These are phyloP conservation scores for Dendrocincla tyrannina DNA, from an alignment of 2,797 vertebrate genomes.

Conservation along the genomic window DNA sequence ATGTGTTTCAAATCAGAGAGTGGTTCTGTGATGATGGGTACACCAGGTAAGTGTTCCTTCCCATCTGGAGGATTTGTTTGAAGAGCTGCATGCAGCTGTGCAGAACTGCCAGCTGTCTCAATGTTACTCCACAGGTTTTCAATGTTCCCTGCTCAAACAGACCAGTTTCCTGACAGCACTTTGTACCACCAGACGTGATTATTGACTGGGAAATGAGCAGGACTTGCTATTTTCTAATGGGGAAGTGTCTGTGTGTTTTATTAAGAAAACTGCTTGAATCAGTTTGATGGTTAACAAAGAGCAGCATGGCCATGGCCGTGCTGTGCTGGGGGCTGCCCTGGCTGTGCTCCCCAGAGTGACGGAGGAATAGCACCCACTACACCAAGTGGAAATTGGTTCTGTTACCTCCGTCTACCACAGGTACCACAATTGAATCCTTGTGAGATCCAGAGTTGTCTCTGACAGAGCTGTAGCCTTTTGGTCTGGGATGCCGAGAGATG, in stretches of 20 bases:
- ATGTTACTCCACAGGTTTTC: rapidly evolving
- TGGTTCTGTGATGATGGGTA: neutral
- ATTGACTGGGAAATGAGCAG: neutral
- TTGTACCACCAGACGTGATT: neutral
- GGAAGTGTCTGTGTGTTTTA: neutral
- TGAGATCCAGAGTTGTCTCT: neutral
- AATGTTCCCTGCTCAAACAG: neutral
- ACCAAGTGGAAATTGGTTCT: neutral
- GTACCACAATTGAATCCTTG: rapidly evolving
- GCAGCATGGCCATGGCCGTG: rapidly evolving
- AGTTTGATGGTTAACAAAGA: neutral
- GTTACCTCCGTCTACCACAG: neutral
- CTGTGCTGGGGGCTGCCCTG: neutral
- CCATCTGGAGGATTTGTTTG: neutral
- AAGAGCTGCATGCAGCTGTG: neutral
- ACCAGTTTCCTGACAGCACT: neutral
- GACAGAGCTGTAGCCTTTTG: neutral
- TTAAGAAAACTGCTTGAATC: neutral
- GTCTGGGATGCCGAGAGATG: neutral
- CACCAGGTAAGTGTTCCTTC: neutral
- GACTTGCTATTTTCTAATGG: neutral
- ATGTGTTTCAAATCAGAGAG: neutral
- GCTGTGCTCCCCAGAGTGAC: rapidly evolving
- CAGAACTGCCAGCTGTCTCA: neutral
- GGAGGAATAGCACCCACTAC: rapidly evolving